phyloP scores from a whole-genome alignment of 2,888 invertebrate species.

The Gibbula magus region DNA sequence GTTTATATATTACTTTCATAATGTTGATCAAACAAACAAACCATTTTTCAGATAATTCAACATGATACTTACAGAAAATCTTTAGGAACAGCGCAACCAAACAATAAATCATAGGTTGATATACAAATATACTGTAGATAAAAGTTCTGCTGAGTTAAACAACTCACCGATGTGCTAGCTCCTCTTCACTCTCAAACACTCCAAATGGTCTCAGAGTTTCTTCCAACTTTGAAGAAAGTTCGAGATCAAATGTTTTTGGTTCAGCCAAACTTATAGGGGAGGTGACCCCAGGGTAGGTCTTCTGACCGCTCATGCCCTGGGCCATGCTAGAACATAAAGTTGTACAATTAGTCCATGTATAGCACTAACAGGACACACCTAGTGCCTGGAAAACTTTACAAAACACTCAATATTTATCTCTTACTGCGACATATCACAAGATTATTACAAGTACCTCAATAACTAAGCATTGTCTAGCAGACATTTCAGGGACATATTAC shows the following conservation, averaged over 20 bases:
- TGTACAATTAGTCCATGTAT: not conserved
- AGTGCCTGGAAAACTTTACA: too few species aligned
- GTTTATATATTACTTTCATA: too few species aligned
- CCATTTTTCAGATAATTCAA: too few species aligned
- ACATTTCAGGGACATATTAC: too few species aligned
- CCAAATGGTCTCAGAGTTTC: slow-evolving; percentile 87
- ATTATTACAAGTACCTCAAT: too few species aligned
- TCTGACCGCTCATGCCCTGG: slow-evolving; percentile 40
- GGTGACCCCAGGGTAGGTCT: slow-evolving; percentile 85
- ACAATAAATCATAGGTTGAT: not conserved
- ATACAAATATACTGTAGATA: not conserved
- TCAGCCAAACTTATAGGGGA: slow-evolving; percentile 93
- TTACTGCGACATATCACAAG: too few species aligned
- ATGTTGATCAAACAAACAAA: too few species aligned
- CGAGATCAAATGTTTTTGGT: slow-evolving; percentile 86
- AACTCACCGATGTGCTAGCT: slow-evolving; percentile 87
- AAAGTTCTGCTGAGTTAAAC: not conserved
- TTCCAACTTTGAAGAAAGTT: slow-evolving; percentile 86
- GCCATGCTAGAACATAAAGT: slow-evolving; percentile 12
- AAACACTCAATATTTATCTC: too few species aligned
- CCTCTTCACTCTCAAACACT: slow-evolving; percentile 92
- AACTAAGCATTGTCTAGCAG: too few species aligned
- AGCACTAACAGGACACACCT: too few species aligned
- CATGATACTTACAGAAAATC: too few species aligned
- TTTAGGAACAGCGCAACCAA: too few species aligned